phyloP scores from a whole-genome alignment of 2,888 invertebrate species.

The Hyppa rectilinea region DNA sequence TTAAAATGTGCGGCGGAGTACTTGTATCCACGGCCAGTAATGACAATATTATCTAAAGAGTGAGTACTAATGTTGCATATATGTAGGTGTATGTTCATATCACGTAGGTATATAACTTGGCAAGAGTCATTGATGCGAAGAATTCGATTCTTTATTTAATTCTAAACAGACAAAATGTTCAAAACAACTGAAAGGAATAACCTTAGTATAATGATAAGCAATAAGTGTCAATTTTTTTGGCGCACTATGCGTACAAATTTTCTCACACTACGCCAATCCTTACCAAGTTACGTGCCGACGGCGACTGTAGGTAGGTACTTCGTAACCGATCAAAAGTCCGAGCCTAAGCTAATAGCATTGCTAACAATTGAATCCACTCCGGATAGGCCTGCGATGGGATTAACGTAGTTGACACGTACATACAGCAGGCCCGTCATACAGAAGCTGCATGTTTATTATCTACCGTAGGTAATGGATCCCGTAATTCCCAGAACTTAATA shows the following conservation, averaged over 20 bases:
- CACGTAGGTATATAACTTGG: no score
- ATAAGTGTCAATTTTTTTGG: no score
- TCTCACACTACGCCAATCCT: no score
- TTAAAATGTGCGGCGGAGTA: constrained; percentile 91
- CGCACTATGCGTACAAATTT: no score
- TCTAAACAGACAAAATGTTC: no score
- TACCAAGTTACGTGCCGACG: no score
- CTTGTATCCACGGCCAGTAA: constrained; percentile 90
- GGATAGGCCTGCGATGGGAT: constrained; percentile 1
- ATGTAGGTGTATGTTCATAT: not conserved
- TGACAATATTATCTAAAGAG: constrained; percentile 88
- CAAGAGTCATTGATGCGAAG: no score
- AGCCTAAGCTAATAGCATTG: constrained; percentile 27
- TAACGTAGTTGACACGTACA: constrained; percentile 19
- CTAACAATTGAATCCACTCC: constrained; percentile 34
- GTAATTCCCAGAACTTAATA: constrained; percentile 15
- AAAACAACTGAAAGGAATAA: no score
- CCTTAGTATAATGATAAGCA: no score
- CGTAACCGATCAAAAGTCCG: not conserved
- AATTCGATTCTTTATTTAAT: no score
- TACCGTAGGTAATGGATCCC: constrained; percentile 6
- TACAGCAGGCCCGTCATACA: constrained; percentile 12
- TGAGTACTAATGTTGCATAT: constrained; percentile 66
- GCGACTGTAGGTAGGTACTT: not conserved
- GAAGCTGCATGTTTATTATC: not conserved